A percentile compares a stretch with the other conserved stretches of the same genome.
Evolutionary conservation across 2,888 invertebrate species (phyloP).

Genomic region (Eledona agricola): DNA sequence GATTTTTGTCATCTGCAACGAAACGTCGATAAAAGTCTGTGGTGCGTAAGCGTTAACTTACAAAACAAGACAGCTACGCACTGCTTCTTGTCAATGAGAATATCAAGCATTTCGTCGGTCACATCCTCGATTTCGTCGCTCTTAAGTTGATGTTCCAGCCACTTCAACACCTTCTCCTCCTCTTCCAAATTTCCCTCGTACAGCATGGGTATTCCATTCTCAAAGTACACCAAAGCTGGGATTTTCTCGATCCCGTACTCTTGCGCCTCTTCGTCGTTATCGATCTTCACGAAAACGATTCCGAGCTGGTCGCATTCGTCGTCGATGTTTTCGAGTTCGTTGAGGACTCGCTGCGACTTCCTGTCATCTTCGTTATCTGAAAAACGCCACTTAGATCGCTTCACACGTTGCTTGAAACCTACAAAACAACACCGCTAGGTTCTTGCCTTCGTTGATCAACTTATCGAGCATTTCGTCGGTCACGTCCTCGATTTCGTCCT

Average conservation of each 20-base stretch:
- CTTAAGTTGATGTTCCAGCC: slow-evolving; percentile 85
- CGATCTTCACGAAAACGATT: slow-evolving; percentile 91
- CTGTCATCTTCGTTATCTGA: slow-evolving; percentile 89
- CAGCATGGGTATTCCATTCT: slow-evolving; percentile 76
- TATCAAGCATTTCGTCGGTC: slow-evolving; percentile 92
- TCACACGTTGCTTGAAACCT: slow-evolving; percentile 52
- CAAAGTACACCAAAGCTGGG: slow-evolving; percentile 84
- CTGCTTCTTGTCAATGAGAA: slow-evolving; percentile 86
- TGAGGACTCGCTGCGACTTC: slow-evolving; percentile 84
- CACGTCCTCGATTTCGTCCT: slow-evolving; percentile 94
- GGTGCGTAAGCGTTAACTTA: slow-evolving; percentile 67
- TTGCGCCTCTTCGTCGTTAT: slow-evolving; percentile 87
- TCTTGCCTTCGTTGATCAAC: slow-evolving; percentile 87
- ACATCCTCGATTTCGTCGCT: slow-evolving; percentile 94
- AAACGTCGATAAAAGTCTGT: slow-evolving; percentile 14
- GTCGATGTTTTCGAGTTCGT: slow-evolving; percentile 92
- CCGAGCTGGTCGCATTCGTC: slow-evolving; percentile 91
- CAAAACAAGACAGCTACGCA: slow-evolving; percentile 92
- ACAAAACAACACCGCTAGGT: slow-evolving; percentile 91
- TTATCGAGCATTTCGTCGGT: slow-evolving; percentile 94
- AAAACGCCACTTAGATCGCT: slow-evolving; percentile 35
- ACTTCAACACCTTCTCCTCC: slow-evolving; percentile 86
- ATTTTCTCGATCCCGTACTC: slow-evolving; percentile 92
- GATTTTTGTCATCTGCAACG: slow-evolving; percentile 85
- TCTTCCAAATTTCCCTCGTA: slow-evolving; percentile 88